Evolutionary conservation across 2,888 invertebrate species (phyloP).

Genomic region (Habrosyne pyritoides): DNA sequence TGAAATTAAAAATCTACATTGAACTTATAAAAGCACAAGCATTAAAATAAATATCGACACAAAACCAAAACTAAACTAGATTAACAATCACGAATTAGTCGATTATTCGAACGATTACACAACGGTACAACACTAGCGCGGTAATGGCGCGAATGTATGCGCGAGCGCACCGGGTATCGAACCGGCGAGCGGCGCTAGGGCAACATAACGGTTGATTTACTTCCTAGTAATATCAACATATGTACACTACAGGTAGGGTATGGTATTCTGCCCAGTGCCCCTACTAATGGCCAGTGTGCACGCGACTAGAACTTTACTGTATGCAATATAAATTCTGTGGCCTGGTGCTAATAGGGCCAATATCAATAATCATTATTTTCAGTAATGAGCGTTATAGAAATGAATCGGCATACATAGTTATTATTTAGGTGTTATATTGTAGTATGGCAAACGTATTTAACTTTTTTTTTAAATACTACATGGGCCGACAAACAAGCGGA

Average conservation of each 20-base stretch:
- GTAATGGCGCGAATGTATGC: constrained; percentile 16
- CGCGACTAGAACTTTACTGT: too few relatives aligned
- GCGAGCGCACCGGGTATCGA: constrained; percentile 23
- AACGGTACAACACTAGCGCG: constrained; percentile 20
- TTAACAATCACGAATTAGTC: constrained; percentile 8
- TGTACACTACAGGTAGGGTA: constrained; percentile 4
- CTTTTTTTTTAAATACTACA: too few relatives aligned
- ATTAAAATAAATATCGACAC: neutral
- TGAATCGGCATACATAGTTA: too few relatives aligned
- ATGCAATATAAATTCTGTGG: too few relatives aligned
- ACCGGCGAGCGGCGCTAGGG: constrained; percentile 41
- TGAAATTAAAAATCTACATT: too few relatives aligned
- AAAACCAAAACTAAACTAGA: neutral
- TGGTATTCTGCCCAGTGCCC: neutral
- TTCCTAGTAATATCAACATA: constrained; percentile 37
- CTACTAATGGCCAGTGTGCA: neutral
- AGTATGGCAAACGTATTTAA: too few relatives aligned
- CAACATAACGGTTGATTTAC: constrained; percentile 50
- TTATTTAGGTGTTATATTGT: neutral
- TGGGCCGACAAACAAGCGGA: too few relatives aligned
- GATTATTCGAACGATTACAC: constrained; percentile 12
- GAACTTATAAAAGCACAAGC: too few relatives aligned
- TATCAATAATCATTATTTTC: too few relatives aligned
- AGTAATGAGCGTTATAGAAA: too few relatives aligned
- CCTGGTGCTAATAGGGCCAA: too few relatives aligned